A percentile compares a stretch with the other conserved stretches of the same genome.
phyloP scores from a whole-genome alignment of 2,888 invertebrate genomes.

The Dioctria linearis region DNA sequence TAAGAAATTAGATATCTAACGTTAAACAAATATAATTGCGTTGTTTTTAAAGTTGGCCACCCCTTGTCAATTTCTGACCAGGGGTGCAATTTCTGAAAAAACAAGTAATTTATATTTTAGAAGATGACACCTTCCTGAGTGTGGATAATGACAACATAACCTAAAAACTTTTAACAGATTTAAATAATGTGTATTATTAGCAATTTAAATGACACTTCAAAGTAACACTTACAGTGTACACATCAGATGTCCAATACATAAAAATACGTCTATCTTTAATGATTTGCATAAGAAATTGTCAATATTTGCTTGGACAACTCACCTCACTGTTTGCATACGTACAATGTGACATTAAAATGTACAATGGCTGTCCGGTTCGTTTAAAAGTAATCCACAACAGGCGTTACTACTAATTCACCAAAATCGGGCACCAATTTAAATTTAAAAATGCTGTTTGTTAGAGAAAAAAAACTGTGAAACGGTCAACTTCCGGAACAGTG shows the following conservation, averaged over 20 bases:
- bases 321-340: too few species aligned
- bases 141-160: not conserved
- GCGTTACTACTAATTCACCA: too few species aligned
- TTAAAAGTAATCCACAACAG: too few species aligned
- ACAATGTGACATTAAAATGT: too few species aligned
- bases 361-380: too few species aligned
- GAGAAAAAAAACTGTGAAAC: too few species aligned
- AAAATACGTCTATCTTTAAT: not conserved
- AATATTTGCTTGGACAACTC: too few species aligned
- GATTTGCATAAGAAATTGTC: not conserved
- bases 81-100: too few species aligned
- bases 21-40: not conserved
- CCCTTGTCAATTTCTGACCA: not conserved
- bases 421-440: too few species aligned
- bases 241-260: not conserved
- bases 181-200: too few species aligned
- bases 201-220: not conserved
- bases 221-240: not conserved
- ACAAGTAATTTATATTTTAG: not conserved
- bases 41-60: not conserved
- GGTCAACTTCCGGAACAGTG: too few species aligned
- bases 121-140: not conserved
- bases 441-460: too few species aligned
- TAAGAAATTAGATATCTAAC: constrained; percentile 1
- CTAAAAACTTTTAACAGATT: constrained; percentile 1